phyloP scores from a whole-genome alignment of 2,797 vertebrate genomes.

The Thaleichthys pacificus region DNA sequence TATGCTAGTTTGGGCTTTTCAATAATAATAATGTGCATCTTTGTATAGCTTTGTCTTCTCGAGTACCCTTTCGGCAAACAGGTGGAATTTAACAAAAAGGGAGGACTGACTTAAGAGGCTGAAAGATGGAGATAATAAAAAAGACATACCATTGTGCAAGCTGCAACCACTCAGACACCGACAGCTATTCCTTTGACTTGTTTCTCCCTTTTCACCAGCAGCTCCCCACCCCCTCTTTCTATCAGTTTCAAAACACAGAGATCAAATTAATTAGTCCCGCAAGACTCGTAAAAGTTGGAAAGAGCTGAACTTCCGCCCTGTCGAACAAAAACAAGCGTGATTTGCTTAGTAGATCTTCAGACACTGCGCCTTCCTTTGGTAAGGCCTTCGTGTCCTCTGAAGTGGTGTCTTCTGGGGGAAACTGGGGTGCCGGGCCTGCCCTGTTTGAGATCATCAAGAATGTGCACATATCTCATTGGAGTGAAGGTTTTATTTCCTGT shows the following conservation, averaged over 20 bases:
- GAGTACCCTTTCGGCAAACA: constrained; percentile 31
- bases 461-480: background rate
- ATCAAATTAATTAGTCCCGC: constrained; percentile 60
- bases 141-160: constrained; percentile 31
- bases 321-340: constrained; percentile 16
- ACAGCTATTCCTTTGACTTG: constrained; percentile 10
- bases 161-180: constrained; percentile 30
- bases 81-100: constrained; percentile 1
- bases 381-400: constrained; percentile 1
- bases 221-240: constrained; percentile 17
- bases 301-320: constrained; percentile 27
- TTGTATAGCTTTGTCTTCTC: constrained; percentile 40
- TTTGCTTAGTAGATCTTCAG: constrained; percentile 38
- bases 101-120: background rate
- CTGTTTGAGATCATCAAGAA: background rate
- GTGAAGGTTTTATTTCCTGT: constrained; percentile 18
- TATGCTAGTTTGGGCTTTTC: constrained; percentile 21
- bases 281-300: constrained; percentile 43
- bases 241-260: constrained; percentile 31
- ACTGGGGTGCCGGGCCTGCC: background rate
- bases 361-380: constrained; percentile 8
- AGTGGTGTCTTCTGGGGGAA: constrained; percentile 6
- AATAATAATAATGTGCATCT: background rate
- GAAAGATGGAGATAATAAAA: constrained; percentile 13
- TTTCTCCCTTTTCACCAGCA: background rate